These are phyloP conservation scores for Cololabis saira DNA, from an alignment of 2,113 vertebrate species.

Conservation along the genomic window DNA sequence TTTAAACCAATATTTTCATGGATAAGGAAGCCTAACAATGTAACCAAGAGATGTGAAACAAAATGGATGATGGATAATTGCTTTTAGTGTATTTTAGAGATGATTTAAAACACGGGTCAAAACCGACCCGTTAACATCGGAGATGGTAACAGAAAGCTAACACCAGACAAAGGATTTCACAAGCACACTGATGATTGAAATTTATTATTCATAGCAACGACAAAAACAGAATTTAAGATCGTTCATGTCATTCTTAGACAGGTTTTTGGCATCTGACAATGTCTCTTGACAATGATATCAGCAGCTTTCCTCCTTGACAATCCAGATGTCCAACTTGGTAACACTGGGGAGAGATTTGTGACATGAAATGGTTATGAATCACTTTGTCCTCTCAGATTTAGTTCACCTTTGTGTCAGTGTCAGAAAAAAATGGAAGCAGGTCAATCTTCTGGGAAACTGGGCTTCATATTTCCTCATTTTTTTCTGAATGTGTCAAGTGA, in stretches of 20 bases:
- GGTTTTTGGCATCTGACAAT: neutral
- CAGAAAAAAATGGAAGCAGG: neutral
- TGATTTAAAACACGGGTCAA: too few relatives aligned
- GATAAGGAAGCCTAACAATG: too few relatives aligned
- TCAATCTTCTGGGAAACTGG: neutral
- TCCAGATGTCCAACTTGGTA: constrained; percentile 68
- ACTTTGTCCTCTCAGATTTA: neutral
- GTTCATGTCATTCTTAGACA: neutral
- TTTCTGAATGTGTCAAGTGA: too few relatives aligned
- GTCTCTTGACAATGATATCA: neutral
- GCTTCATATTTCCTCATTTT: too few relatives aligned
- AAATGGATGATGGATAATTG: too few relatives aligned
- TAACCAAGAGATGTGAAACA: too few relatives aligned
- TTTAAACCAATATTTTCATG: too few relatives aligned
- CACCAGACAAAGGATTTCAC: neutral
- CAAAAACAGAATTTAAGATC: neutral
- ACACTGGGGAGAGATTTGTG: constrained; percentile 47
- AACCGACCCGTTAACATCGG: too few relatives aligned
- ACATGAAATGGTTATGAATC: neutral
- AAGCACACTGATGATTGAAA: constrained; percentile 2
- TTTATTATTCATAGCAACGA: constrained; percentile 34
- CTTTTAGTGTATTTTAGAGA: too few relatives aligned
- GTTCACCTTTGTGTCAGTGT: neutral
- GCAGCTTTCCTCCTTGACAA: constrained; percentile 70
- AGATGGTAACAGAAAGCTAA: too few relatives aligned